A percentile compares a stretch with the other conserved stretches of the same genome.
phyloP scores from a whole-genome alignment of 2,888 invertebrate genomes.

The Nomada hirtipes region DNA sequence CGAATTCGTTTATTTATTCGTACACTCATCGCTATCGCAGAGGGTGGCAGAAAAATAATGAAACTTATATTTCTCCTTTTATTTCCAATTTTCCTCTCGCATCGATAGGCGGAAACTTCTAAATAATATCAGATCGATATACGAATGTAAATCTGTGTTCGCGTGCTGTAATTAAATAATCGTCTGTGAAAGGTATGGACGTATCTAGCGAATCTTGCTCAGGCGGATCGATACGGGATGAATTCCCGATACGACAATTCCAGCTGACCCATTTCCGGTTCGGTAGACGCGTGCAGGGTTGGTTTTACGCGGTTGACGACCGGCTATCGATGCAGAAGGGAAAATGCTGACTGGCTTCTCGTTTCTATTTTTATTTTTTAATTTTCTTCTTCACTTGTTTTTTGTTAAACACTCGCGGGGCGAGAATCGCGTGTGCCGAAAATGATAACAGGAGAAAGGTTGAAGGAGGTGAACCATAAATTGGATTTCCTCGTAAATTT shows the following conservation, averaged over 20 bases:
- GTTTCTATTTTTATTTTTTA: neutral
- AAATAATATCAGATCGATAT: no score
- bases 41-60: no score
- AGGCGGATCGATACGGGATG: slow-evolving; percentile 49
- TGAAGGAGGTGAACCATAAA: no score
- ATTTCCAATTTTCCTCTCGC: no score
- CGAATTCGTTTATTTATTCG: slow-evolving; percentile 55
- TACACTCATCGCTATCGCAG: neutral
- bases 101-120: no score
- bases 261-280: slow-evolving; percentile 66
- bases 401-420: neutral
- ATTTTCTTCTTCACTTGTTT: no score
- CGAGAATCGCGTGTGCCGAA: neutral
- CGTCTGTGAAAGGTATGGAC: neutral
- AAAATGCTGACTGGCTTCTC: no score
- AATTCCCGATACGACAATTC: slow-evolving; percentile 48
- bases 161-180: neutral
- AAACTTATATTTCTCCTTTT: neutral
- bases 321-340: no score
- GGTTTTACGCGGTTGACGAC: slow-evolving; percentile 5
- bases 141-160: no score
- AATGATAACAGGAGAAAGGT: neutral
- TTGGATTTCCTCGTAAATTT: neutral
- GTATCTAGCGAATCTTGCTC: slow-evolving; percentile 15
- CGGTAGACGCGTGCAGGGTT: slow-evolving; percentile 37